Conservation (phyloP, 2,113 vertebrate species). For the Rhombomys opimus region DNA sequence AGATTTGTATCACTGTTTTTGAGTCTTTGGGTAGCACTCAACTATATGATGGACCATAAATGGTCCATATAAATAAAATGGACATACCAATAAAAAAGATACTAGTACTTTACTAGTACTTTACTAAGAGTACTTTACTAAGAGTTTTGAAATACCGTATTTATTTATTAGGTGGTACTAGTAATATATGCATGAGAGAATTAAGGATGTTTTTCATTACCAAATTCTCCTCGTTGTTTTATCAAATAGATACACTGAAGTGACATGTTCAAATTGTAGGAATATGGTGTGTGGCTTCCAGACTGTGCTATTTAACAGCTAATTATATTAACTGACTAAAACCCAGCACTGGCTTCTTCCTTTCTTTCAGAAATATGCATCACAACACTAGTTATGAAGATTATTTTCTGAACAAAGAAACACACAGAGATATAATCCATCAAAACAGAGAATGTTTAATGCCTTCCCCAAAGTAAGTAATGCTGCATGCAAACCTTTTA, state of each 20-base stretch:
- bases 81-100: background rate
- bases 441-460: slow-evolving; percentile 66
- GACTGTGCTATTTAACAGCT: background rate
- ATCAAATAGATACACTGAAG: background rate
- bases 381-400: slow-evolving; percentile 54
- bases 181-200: slow-evolving; percentile 10
- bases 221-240: background rate
- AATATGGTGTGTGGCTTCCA: background rate
- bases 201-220: slow-evolving; percentile 1
- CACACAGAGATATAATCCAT: slow-evolving; percentile 62
- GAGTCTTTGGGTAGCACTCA: background rate
- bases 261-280: background rate
- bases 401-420: slow-evolving; percentile 46
- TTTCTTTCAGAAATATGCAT: slow-evolving; percentile 41
- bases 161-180: background rate
- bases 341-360: background rate
- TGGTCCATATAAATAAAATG: too few relatives aligned
- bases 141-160: slow-evolving; percentile 37
- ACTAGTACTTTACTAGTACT: background rate
- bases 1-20: slow-evolving; percentile 22
- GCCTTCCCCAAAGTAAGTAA: slow-evolving; percentile 47
- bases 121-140: slow-evolving; percentile 7
- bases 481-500: slow-evolving; percentile 62
- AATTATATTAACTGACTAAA: slow-evolving; percentile 18
- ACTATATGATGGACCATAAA: background rate